Base-by-base conservation (phyloP, 2,888 invertebrate genomes). In the Trypoxylon attenuatum region DNA sequence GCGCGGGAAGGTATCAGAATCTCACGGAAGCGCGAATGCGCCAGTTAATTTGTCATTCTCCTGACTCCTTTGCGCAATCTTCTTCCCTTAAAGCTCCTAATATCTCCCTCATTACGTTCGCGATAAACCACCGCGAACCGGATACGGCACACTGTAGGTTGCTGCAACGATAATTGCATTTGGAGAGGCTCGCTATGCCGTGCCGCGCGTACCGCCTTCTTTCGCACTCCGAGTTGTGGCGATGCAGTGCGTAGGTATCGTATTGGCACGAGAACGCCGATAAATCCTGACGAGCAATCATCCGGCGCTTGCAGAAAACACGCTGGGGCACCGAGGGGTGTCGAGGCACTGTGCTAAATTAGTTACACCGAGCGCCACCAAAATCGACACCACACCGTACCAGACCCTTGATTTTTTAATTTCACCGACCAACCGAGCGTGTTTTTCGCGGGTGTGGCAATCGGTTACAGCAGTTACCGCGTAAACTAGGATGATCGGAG, bases 31-130 rank as follows among this genome's bases (percentile, higher is more conserved):
- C 23, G 10, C n/a, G 21, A 19, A 59, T 33, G 41, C 43, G 57
- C 46, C 43, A 67, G 68, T 59, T 75, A 72, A 75, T 69, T 69
- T 59, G 64, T 73, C 68, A 63, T 62, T 53, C 45, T 33, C 52
- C 41, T 22, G 56, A 39, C 51, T 59, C 65, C 50, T 57, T 50
- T 46, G 52, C 19, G 19, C 56, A 53, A 55, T 63, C 53, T 46
- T 56, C 57, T 53, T 51, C 56, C 43, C 38, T 47, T 29, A 13
- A 52, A 51, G 22, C 42, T n/a, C 19, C 53, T 55, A 49, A 57
- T 55, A 57, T 55, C 56, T 38, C 50, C 52, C 59, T 61, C 58
- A 43, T 72, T 65, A 56, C 50, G 21, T 45, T 23, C 38, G 33
- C 47, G 56, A 39, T 58, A 43, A 69, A 71, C 50, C 33, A 63